Evolutionary conservation across 2,888 invertebrate species (phyloP).

Genomic region (Nymphalis urticae): DNA sequence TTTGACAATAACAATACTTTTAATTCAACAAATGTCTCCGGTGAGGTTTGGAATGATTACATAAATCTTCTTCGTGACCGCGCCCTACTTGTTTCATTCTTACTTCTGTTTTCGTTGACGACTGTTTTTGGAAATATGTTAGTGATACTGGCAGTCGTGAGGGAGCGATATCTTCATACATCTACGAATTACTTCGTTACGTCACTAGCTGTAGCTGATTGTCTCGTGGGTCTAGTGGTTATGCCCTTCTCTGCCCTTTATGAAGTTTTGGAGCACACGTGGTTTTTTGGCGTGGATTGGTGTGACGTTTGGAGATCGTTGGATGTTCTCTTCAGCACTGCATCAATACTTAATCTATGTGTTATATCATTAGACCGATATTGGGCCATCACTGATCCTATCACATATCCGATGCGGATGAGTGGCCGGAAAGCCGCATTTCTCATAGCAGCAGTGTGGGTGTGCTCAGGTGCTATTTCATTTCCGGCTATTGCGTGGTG

Average conservation of each 20-base stretch:
- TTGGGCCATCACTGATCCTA: slow-evolving; percentile 99
- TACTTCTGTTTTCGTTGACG: slow-evolving; percentile 93
- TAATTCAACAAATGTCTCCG: slow-evolving; percentile 57
- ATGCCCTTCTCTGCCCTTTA: slow-evolving; percentile 98
- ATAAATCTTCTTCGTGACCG: slow-evolving; percentile 83
- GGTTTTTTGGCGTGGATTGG: slow-evolving; percentile 97
- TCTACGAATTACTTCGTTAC: slow-evolving; percentile 99
- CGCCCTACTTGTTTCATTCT: slow-evolving; percentile 88
- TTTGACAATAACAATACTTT: slow-evolving; percentile 57
- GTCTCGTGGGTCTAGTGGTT: slow-evolving; percentile 96
- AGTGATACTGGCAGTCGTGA: slow-evolving; percentile 95
- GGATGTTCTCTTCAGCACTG: slow-evolving; percentile 98
- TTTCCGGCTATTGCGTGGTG: slow-evolving; percentile 99
- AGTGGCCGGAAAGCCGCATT: slow-evolving; percentile 92
- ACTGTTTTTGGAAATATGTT: slow-evolving; percentile 97
- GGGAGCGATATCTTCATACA: slow-evolving; percentile 96
- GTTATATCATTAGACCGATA: slow-evolving; percentile 98
- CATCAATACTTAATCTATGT: slow-evolving; percentile 97
- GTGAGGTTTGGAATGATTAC: slow-evolving; percentile 73
- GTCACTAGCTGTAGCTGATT: slow-evolving; percentile 97
- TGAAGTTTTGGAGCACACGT: slow-evolving; percentile 93
- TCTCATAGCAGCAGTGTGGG: slow-evolving; percentile 96
- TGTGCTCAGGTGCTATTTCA: slow-evolving; percentile 97
- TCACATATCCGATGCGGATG: slow-evolving; percentile 98
- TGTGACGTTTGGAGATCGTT: slow-evolving; percentile 99